Percentiles rank a stretch among this genome's conserved stretches.
phyloP scores from a whole-genome alignment of 1,140 invertebrate species.

The Maniola jurtina region DNA sequence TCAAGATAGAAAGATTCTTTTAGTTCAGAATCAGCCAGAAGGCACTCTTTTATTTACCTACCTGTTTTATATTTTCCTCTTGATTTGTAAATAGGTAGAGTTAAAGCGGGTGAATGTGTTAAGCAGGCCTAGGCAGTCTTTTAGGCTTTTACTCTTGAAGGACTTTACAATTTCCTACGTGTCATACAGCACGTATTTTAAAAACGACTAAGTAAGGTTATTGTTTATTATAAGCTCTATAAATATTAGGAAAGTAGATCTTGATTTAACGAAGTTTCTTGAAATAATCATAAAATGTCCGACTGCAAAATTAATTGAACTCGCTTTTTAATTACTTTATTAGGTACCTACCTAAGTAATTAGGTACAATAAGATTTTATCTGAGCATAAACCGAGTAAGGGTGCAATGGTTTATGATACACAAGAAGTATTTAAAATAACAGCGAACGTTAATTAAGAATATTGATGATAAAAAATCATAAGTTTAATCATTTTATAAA shows the following conservation, averaged over 20 bases:
- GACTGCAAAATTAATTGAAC: conserved; percentile 25
- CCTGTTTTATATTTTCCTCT: too few species aligned
- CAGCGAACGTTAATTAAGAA: conserved; percentile 23
- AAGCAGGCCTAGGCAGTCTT: too few species aligned
- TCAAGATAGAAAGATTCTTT: too few species aligned
- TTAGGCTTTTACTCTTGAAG: too few species aligned
- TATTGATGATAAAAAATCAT: conserved; percentile 19
- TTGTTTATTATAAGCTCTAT: too few species aligned
- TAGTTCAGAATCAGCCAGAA: too few species aligned
- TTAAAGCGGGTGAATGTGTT: too few species aligned
- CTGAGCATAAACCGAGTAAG: conserved; percentile 24
- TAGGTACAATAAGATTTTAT: conserved; percentile 24
- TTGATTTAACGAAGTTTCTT: background rate
- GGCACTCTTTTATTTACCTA: too few species aligned
- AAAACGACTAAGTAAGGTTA: too few species aligned
- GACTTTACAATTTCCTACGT: too few species aligned
- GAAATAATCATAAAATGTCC: conserved; percentile 15
- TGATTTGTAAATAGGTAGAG: too few species aligned
- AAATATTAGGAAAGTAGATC: background rate
- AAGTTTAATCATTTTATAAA: background rate
- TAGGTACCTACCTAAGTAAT: background rate
- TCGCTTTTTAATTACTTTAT: conserved; percentile 26
- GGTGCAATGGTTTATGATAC: conserved; percentile 27
- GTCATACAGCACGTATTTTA: too few species aligned
- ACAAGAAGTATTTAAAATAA: conserved; percentile 26